Evolutionary conservation across 2,797 vertebrate species (phyloP), one percentile per base, ranked within the genome.

Genomic region (Phataginus tetradactyla): DNA sequence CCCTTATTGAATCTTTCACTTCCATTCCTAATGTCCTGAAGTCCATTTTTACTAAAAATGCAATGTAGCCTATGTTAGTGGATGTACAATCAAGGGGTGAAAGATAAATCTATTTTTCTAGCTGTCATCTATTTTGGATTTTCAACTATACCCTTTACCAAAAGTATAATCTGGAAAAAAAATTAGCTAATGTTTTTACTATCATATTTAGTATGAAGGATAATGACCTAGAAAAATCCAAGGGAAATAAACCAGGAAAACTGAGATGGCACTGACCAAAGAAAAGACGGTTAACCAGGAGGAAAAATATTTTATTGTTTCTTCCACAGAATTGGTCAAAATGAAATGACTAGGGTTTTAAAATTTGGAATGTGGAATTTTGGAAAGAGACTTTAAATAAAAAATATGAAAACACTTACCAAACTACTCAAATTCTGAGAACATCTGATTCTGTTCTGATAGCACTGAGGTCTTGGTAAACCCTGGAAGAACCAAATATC

Each of bases 391-490:
- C 18, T 63, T 90, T 71, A 39, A 91, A 66, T 42, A 77, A 79
- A 97, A 83, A 69, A 18, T 55, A n/a, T 4, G 3, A 21, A 75
- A 94, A 94, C 64, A 21, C 10, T 71, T 91, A 86, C 3, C 27
- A 42, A 71, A 71, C 68, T 71, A 71, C 37, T 32, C 42, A 32
- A 55, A 7, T 66, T 17, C 4, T 75, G 34, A 72, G 51, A 75
- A 53, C 49, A 42, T 45, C 3, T 69, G 12, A 64, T 90, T 96
- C 20, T 81, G 45, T 91, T 59, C 25, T 21, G 90, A 10, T 63
- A 77, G 85, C 39, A 69, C 45, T 81, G 37, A 69, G 80, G 34
- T 86, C 27, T 87, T 91, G 39, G 42, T 69, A 81, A 96, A 77
- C 32, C 5, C 25, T 72, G 3, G 21, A 49, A 96, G 83, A 86